Percentiles rank a stretch among this genome's conserved stretches.
Conservation (phyloP, 2,797 vertebrate species). For the Falco columbarius region DNA sequence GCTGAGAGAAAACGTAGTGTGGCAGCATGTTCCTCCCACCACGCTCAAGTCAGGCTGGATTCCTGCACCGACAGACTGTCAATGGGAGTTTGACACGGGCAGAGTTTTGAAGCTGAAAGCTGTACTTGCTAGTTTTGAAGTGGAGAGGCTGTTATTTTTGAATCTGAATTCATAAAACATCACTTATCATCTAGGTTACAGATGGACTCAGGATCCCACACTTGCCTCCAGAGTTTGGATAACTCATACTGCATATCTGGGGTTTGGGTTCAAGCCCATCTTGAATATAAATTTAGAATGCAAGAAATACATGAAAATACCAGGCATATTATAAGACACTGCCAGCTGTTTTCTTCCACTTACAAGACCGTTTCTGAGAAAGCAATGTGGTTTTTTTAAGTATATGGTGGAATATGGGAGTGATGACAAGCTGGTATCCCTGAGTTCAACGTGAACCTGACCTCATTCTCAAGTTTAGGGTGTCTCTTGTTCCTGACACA, state of each 20-base stretch:
- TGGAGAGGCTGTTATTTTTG: slow-evolving; percentile 45
- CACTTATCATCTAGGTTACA: slow-evolving; percentile 32
- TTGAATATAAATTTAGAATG: slow-evolving; percentile 55
- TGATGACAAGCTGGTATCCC: slow-evolving; percentile 56
- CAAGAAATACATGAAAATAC: slow-evolving; percentile 55
- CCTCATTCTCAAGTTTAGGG: slow-evolving; percentile 44
- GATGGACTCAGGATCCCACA: slow-evolving; percentile 59
- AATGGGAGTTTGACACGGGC: slow-evolving; percentile 36
- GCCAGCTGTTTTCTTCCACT: slow-evolving; percentile 65
- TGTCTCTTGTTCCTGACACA: slow-evolving; percentile 25
- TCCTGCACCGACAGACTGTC: slow-evolving; percentile 50
- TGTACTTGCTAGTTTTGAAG: slow-evolving; percentile 34
- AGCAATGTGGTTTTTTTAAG: slow-evolving; percentile 17
- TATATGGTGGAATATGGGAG: neutral
- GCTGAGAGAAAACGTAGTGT: neutral
- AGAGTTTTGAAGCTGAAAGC: slow-evolving; percentile 43
- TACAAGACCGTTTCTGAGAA: slow-evolving; percentile 30
- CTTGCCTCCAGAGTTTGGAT: slow-evolving; percentile 32
- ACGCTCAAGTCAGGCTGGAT: neutral
- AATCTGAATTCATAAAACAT: slow-evolving; percentile 45
- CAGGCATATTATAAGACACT: slow-evolving; percentile 41
- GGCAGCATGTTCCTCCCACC: slow-evolving; percentile 41
- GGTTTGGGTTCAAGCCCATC: slow-evolving; percentile 64
- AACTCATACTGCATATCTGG: slow-evolving; percentile 44
- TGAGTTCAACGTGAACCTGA: slow-evolving; percentile 42